Evolutionary conservation across 2,113 vertebrate species (phyloP).

Genomic region (Phainopepla nitens): DNA sequence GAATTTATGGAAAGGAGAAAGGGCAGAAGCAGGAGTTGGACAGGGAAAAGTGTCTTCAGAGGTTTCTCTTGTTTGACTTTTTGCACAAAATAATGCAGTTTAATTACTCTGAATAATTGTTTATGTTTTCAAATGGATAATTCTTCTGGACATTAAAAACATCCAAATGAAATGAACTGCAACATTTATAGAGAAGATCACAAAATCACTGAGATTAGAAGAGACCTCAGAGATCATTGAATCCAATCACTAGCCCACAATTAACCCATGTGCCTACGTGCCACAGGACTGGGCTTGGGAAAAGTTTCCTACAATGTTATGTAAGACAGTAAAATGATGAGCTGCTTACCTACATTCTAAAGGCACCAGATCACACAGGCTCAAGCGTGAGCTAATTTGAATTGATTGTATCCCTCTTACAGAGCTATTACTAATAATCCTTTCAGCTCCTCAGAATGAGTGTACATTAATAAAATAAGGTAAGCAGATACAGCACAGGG

Average conservation of each 20-base stretch:
- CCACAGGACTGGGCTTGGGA: not conserved
- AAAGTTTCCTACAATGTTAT: not conserved
- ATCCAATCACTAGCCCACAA: not conserved
- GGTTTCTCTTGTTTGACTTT: not conserved
- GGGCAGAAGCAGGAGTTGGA: not conserved
- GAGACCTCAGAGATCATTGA: not conserved
- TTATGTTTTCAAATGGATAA: not conserved
- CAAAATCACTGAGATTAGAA: not conserved
- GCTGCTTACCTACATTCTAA: not conserved
- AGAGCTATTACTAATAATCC: constrained; percentile 32
- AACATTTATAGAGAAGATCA: not conserved
- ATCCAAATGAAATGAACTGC: not conserved
- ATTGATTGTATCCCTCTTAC: constrained; percentile 10
- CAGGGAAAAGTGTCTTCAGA: not conserved
- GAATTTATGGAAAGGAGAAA: not conserved
- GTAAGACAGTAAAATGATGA: constrained; percentile 2
- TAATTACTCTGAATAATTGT: not conserved
- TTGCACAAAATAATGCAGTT: not conserved
- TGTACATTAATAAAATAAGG: not conserved
- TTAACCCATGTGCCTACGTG: not conserved
- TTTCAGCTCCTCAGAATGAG: not conserved
- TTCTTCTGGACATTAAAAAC: not conserved
- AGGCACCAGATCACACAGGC: not conserved
- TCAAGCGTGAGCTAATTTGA: constrained; percentile 46
- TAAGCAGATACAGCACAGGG: not conserved